Conservation (phyloP, 2,888 invertebrate genomes). For the Antheraea yamamai region DNA sequence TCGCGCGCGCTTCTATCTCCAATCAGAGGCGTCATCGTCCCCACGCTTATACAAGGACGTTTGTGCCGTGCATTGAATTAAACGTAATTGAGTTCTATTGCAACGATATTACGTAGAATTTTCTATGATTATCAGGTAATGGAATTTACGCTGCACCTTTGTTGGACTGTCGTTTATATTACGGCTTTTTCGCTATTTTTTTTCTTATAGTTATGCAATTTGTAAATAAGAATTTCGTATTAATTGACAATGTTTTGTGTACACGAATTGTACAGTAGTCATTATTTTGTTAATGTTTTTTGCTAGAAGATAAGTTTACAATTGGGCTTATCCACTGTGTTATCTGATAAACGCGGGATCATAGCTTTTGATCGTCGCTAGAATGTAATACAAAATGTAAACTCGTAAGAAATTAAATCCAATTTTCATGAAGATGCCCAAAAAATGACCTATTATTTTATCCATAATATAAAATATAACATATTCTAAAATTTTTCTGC, state of each 20-base stretch:
- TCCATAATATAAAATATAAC: no score
- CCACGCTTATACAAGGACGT: constrained; percentile 65
- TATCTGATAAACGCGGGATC: no score
- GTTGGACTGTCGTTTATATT: not conserved
- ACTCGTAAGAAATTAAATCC: not conserved
- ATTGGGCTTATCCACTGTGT: no score
- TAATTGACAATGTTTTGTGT: no score
- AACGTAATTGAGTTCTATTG: not conserved
- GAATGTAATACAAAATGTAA: not conserved
- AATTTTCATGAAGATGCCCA: not conserved
- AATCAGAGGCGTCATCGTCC: constrained; percentile 57
- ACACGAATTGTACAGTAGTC: no score
- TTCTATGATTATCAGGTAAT: not conserved
- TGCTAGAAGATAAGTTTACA: no score
- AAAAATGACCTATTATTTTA: not conserved
- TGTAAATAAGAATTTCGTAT: no score
- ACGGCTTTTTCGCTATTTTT: not conserved
- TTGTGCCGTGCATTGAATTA: constrained; percentile 32
- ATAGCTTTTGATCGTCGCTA: not conserved
- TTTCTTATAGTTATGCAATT: not conserved
- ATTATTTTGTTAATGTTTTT: no score
- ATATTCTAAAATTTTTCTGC: no score
- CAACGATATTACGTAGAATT: constrained; percentile 17
- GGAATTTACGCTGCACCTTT: not conserved
- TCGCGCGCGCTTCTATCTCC: constrained; percentile 63